Percentiles rank a stretch among this genome's conserved stretches.
These are phyloP conservation scores for Drosophila persimilis DNA, from an alignment of 1,140 invertebrate species.

Conservation along the genomic window DNA sequence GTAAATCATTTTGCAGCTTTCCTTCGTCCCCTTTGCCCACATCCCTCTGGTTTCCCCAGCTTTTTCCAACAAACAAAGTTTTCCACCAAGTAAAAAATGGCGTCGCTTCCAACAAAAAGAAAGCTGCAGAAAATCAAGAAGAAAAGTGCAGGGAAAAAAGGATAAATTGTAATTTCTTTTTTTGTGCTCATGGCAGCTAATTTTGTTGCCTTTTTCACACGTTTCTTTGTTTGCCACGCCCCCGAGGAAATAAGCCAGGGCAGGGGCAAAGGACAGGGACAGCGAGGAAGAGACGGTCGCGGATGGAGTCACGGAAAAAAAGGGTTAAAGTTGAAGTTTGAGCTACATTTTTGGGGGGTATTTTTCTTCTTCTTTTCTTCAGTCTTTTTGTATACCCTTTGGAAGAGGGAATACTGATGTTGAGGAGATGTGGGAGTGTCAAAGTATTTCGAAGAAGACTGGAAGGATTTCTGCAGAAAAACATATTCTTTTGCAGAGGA, in stretches of 20 bases:
- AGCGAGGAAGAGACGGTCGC: slow-evolving; percentile 19
- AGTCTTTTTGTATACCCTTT: too few relatives aligned
- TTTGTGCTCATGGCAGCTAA: slow-evolving; percentile 59
- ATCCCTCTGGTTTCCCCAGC: background rate
- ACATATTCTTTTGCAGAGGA: too few relatives aligned
- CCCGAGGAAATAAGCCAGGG: background rate
- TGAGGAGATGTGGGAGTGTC: too few relatives aligned
- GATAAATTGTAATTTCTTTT: slow-evolving; percentile 43
- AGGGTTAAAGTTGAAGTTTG: slow-evolving; percentile 55
- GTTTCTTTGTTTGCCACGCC: slow-evolving; percentile 61
- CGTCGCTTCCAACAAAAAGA: slow-evolving; percentile 21
- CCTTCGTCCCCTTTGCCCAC: too few relatives aligned
- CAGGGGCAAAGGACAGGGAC: background rate
- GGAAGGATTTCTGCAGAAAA: too few relatives aligned
- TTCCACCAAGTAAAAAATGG: slow-evolving; percentile 36
- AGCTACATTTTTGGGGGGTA: slow-evolving; percentile 5
- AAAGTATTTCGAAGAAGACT: too few relatives aligned
- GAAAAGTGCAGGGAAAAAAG: slow-evolving; percentile 14
- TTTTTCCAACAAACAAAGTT: slow-evolving; percentile 13
- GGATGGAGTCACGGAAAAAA: slow-evolving; percentile 27
- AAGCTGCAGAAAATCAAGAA: slow-evolving; percentile 8
- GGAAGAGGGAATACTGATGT: too few relatives aligned
- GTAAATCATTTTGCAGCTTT: slow-evolving; percentile 45
- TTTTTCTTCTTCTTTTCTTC: slow-evolving; percentile 40
- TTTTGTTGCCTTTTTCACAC: slow-evolving; percentile 80